These are phyloP conservation scores for Tachina lurida DNA, from an alignment of 2,888 invertebrate genomes.

Conservation along the genomic window DNA sequence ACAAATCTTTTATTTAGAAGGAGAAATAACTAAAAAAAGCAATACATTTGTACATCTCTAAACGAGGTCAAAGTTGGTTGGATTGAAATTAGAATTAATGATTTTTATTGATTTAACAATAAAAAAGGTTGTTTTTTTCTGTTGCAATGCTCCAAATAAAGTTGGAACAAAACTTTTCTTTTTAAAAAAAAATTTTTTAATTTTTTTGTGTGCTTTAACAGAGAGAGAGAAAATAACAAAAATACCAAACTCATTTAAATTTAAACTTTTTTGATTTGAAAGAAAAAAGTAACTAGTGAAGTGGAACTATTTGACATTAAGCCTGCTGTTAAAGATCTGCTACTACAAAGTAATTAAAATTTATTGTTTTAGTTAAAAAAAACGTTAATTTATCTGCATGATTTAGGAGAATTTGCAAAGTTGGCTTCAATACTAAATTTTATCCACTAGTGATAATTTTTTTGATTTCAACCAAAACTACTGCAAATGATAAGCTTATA, in stretches of 20 bases:
- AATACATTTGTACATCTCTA: slow-evolving; percentile 49
- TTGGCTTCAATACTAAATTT: too few species aligned
- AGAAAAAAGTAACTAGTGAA: slow-evolving; percentile 11
- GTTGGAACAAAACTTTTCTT: slow-evolving; percentile 6
- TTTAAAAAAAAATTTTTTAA: neutral
- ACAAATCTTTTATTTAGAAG: slow-evolving; percentile 29
- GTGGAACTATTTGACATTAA: slow-evolving; percentile 10
- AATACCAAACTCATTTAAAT: slow-evolving; percentile 1
- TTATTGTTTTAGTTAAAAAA: slow-evolving; percentile 28
- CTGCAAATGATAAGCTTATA: too few species aligned
- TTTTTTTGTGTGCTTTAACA: neutral
- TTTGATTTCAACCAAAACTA: too few species aligned
- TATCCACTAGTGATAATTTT: too few species aligned
- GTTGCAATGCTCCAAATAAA: slow-evolving; percentile 36
- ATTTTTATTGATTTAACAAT: slow-evolving; percentile 64
- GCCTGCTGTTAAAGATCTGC: neutral
- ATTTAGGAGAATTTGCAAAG: neutral
- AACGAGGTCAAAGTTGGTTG: slow-evolving; percentile 59
- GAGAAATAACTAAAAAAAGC: neutral
- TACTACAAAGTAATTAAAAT: slow-evolving; percentile 35
- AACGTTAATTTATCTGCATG: neutral
- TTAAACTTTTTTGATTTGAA: slow-evolving; percentile 16
- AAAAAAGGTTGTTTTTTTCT: slow-evolving; percentile 31
- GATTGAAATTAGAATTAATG: slow-evolving; percentile 55
- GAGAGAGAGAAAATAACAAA: neutral